Evolutionary conservation across 2,797 vertebrate genomes (phyloP).

Genomic region (Muscicapa striata): DNA sequence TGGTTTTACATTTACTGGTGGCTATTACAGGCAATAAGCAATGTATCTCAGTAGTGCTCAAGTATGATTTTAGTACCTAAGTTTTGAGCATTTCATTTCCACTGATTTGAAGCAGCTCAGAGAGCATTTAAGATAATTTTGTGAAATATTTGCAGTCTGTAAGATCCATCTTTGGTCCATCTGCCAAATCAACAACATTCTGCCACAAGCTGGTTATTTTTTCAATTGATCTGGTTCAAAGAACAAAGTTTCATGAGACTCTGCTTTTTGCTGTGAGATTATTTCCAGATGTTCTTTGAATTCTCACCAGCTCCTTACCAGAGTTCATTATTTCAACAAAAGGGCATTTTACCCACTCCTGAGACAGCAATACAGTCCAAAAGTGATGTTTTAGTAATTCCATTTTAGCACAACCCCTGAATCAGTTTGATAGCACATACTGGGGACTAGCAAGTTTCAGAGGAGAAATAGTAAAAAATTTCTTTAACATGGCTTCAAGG

Average conservation of each 20-base stretch:
- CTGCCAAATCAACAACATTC: background rate
- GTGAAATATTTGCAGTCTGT: background rate
- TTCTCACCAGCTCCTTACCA: background rate
- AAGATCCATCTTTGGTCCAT: background rate
- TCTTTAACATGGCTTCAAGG: background rate
- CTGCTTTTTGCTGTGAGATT: background rate
- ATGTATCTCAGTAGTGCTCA: background rate
- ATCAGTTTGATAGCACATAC: background rate
- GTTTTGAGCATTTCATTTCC: background rate
- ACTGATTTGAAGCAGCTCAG: background rate
- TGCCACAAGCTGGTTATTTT: background rate
- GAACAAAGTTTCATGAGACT: background rate
- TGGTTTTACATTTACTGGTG: background rate
- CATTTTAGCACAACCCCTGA: background rate
- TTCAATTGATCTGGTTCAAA: background rate
- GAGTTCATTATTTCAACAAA: background rate
- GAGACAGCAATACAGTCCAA: background rate
- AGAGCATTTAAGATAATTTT: background rate
- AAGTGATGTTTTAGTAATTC: background rate
- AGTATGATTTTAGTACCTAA: background rate
- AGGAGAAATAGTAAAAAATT: background rate
- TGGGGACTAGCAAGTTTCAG: background rate
- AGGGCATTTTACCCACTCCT: background rate
- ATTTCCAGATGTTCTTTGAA: background rate
- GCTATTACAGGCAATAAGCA: background rate